phyloP scores from a whole-genome alignment of 1,140 invertebrate species.

The Drosophila rhopaloa region DNA sequence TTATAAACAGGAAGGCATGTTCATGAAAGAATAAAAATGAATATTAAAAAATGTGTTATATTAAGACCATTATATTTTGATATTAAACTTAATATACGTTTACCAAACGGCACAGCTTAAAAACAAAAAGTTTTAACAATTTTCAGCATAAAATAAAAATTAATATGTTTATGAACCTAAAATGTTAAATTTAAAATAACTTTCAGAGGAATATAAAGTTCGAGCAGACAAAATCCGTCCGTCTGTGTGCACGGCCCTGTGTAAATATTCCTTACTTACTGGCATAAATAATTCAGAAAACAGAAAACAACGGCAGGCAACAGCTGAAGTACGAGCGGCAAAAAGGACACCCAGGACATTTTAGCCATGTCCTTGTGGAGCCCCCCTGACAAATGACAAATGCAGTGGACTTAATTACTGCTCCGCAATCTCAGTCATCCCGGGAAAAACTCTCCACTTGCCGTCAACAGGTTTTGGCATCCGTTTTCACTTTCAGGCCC shows the following conservation, averaged over 20 bases:
- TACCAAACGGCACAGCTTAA: no score
- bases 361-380: conserved; percentile 34
- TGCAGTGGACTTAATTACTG: conserved; percentile 47
- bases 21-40: no score
- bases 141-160: background rate
- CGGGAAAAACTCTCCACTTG: conserved; percentile 12
- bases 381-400: conserved; percentile 37
- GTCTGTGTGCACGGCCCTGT: background rate
- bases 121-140: no score
- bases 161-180: no score
- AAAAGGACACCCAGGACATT: conserved; percentile 33
- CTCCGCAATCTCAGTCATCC: conserved; percentile 29
- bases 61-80: no score
- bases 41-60: no score
- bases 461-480: conserved; percentile 47
- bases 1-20: no score
- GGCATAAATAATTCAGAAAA: conserved; percentile 54
- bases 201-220: background rate
- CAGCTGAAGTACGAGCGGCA: conserved; percentile 31
- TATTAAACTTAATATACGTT: no score
- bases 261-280: conserved; percentile 8
- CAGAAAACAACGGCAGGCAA: conserved; percentile 21
- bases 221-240: background rate
- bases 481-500: conserved; percentile 33
- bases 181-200: background rate